Evolutionary conservation across 2,797 vertebrate species (phyloP).

Genomic region (Halcyon badia): DNA sequence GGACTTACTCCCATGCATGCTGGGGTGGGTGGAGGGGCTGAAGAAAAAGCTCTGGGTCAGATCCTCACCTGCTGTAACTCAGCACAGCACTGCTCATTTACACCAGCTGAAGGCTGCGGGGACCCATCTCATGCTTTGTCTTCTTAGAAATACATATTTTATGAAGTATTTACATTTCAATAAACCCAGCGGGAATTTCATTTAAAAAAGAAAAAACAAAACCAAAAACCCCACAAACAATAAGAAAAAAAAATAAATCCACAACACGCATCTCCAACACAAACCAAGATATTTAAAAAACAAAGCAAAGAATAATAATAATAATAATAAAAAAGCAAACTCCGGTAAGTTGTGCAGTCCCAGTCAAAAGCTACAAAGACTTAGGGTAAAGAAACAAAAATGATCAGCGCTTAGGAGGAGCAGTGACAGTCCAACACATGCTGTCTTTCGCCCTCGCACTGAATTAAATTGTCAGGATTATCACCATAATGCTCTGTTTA

Average conservation of each 20-base stretch:
- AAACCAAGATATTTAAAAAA: not conserved
- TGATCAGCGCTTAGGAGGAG: not conserved
- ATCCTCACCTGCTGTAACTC: constrained; percentile 34
- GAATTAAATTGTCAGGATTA: constrained; percentile 90
- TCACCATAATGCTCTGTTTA: constrained; percentile 84
- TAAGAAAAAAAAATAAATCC: not conserved
- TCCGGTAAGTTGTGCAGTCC: not conserved
- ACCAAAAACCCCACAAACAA: not conserved
- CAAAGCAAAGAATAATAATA: not conserved
- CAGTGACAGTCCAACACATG: constrained; percentile 13
- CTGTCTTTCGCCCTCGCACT: constrained; percentile 70
- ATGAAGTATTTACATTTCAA: constrained; percentile 76
- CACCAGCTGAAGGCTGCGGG: constrained; percentile 43
- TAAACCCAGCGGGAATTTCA: constrained; percentile 63
- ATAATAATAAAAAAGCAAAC: not conserved
- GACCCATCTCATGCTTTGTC: constrained; percentile 53
- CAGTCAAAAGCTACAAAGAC: constrained; percentile 16
- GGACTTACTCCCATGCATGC: constrained; percentile 53
- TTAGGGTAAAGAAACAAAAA: constrained; percentile 4
- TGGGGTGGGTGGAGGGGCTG: constrained; percentile 55
- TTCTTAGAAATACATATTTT: constrained; percentile 67
- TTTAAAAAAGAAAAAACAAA: not conserved
- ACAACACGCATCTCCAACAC: not conserved
- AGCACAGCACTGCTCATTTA: not conserved
- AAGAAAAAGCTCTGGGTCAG: constrained; percentile 48